Base-by-base conservation (phyloP, 2,888 invertebrate species). In the Ypsolopha scabrella region DNA sequence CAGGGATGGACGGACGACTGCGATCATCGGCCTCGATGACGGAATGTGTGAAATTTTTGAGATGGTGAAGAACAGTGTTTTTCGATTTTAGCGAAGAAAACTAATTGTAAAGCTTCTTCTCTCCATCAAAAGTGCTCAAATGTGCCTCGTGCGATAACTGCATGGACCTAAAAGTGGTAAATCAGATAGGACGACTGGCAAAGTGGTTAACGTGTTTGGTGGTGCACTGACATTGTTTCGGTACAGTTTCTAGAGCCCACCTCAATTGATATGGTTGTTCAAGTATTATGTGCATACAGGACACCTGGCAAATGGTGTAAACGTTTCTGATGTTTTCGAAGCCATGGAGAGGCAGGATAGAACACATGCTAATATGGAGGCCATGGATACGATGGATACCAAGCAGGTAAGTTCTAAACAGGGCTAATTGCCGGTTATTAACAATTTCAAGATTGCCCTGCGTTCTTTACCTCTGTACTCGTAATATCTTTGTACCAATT, bases 311-410 rank as follows among this genome's bases (percentile, higher is more conserved):
- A 67, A 75, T 77, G 79, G 72, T 72, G 65, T 75, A 78, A 75
- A 64, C 70, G 70, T 73, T 83, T 86, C 86, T 87, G 78, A 87
- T 87, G 87, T 78, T 79, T 79, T 69, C 80, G 69, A 78, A 70
- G 71, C 64, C 65, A 85, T 86, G 85, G 79, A 81, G 71, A 74
- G 80, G 74, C 77, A 76, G 75, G 82, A 82, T 68, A 75, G 82
- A 75, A 77, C 81, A 77, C 79, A 85, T 72, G 77, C 78, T 75
- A 90, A 90, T 80, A 88, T 89, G 88, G 90, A 90, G 81, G 80
- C 87, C 68, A 80, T 82, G 63, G 90, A 90, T 75, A 86, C 85
- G 68, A 87, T 89, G 80, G 89, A 89, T 70, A 89, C 90, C 60
- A 89, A 89, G 88, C 90, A 90, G 90, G 90, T 90, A 88, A 87